Percentiles rank a stretch among this genome's conserved stretches.
These are phyloP conservation scores for Pelobates fuscus DNA, from an alignment of 2,113 vertebrate species.

Conservation along the genomic window DNA sequence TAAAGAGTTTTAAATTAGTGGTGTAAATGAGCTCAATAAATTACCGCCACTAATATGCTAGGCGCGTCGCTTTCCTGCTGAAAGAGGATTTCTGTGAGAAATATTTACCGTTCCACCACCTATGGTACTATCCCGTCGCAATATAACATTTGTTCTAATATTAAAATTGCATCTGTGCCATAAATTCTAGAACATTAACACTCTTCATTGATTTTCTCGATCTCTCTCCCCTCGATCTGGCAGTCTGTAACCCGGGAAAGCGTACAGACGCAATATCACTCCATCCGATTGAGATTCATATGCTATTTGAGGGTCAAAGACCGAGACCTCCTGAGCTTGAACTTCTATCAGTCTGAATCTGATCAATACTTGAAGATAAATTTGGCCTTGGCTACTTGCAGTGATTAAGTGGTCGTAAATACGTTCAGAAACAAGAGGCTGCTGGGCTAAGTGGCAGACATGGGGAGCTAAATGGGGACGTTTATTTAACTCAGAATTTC, in stretches of 20 bases:
- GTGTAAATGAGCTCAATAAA: conserved; percentile 77
- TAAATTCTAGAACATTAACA: conserved; percentile 90
- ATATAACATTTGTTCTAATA: conserved; percentile 84
- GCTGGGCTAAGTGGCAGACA: conserved; percentile 43
- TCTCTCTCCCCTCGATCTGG: conserved; percentile 14
- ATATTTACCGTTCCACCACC: conserved; percentile 73
- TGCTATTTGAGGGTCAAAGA: conserved; percentile 98
- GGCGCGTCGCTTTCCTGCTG: conserved; percentile 70
- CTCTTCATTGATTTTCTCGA: conserved; percentile 78
- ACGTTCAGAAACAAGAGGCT: conserved; percentile 52
- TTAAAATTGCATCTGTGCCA: conserved; percentile 84
- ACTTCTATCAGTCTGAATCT: conserved; percentile 76
- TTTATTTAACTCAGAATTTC: not conserved
- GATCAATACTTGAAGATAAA: conserved; percentile 85
- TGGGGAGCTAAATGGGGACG: not conserved
- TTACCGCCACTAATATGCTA: conserved; percentile 73
- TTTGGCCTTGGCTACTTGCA: conserved; percentile 70
- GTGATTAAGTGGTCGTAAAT: conserved; percentile 86
- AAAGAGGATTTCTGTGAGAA: conserved; percentile 71
- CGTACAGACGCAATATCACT: conserved; percentile 67
- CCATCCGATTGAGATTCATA: conserved; percentile 98
- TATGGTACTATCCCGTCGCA: conserved; percentile 64
- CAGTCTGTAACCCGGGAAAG: conserved; percentile 58
- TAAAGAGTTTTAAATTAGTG: conserved; percentile 76
- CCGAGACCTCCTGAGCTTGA: conserved; percentile 75